Base-by-base conservation (phyloP, 2,797 vertebrate species). In the Botia kubotai region DNA sequence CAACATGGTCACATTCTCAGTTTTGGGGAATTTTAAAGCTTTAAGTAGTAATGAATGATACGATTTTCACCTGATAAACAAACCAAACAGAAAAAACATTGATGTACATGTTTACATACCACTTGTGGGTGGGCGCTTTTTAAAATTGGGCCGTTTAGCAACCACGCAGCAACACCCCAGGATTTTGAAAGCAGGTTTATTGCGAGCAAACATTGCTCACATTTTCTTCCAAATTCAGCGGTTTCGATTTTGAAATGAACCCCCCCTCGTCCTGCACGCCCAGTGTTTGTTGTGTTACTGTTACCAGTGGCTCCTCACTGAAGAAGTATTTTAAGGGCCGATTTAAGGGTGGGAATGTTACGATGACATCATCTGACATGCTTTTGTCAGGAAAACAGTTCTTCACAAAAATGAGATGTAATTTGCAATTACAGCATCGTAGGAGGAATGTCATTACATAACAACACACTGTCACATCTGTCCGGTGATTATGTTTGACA, bases 251-350 rank as follows among this genome's bases (percentile, higher is more conserved):
- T 10, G 21, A 60, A 12, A 23, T 60, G 21, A 11, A 58, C 4
- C 57, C 23, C 19, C 68, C 19, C 11, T 19, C 65, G 29, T 17
- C 21, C 26, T 23, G n/a, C 36, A 58, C 55, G 68, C 8, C 26
- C n/a, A 62, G 21, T 81, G 57, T 77, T 82, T 77, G 67, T 66
- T 66, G 21, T 16, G 80, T 82, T 77, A 66, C 74, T 72, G 58
- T 82, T 71, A 65, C 80, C 48, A 77, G 21, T 6, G 19, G 29
- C 10, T n/a, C 43, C 29, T 75, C 79, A 39, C 12, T 52, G 23
- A 75, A 48, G 39, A 19, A 48, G 17, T 78, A 19, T n/a, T 60
- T 70, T 48, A 58, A 33, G 23, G 4, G 23, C 1, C 48, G 2
- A 55, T 55, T 26, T 2, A 50, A 16, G 74, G 60, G 48, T 67